phyloP scores from a whole-genome alignment of 2,113 vertebrate species.

The Dolichallabes microphthalmus region DNA sequence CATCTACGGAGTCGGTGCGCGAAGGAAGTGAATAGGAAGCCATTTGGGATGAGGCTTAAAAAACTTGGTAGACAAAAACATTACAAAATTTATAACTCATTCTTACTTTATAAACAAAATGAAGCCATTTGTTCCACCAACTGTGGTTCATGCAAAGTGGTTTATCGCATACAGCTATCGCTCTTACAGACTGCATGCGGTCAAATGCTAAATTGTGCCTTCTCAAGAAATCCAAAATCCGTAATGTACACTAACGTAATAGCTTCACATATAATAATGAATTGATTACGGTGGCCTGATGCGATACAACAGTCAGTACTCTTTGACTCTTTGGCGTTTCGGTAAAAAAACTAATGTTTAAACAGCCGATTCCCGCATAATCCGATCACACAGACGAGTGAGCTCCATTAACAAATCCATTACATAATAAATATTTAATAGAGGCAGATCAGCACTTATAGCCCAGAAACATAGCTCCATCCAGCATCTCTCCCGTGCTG shows the following conservation, averaged over 20 bases:
- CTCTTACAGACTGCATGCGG: not conserved
- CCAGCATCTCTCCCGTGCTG: constrained; percentile 3
- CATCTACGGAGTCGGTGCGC: not conserved
- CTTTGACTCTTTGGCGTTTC: not conserved
- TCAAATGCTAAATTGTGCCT: not conserved
- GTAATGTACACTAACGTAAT: too few relatives aligned
- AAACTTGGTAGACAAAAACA: not conserved
- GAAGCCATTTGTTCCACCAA: not conserved
- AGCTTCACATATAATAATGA: not conserved
- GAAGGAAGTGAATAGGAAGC: not conserved
- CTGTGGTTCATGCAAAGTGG: too few relatives aligned
- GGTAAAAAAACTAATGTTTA: not conserved
- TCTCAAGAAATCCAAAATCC: not conserved
- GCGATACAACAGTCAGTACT: too few relatives aligned
- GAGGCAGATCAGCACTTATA: constrained; percentile 24
- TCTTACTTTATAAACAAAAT: not conserved
- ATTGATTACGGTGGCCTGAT: not conserved
- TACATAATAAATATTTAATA: constrained; percentile 50
- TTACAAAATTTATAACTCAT: not conserved
- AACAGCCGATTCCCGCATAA: constrained; percentile 16
- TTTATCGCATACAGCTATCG: not conserved
- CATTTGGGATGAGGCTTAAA: not conserved
- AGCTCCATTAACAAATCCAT: constrained; percentile 42
- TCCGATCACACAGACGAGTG: constrained; percentile 35
- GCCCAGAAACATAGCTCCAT: constrained; percentile 2